Percentiles rank a stretch among this genome's conserved stretches.
Evolutionary conservation across 1,140 invertebrate species (phyloP).

Genomic region (Nasonia vitripennis): DNA sequence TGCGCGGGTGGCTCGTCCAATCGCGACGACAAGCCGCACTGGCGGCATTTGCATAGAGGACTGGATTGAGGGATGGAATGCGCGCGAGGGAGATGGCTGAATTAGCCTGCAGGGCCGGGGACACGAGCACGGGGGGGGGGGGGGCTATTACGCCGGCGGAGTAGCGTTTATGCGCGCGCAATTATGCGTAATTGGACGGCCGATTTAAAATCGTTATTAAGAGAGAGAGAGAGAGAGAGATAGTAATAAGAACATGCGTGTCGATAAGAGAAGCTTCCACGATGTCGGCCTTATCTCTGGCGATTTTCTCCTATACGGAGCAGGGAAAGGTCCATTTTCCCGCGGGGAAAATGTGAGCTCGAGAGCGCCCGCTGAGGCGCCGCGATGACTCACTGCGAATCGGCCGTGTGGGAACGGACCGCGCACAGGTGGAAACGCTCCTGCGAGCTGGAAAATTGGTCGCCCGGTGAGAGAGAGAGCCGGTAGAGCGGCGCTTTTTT

Average conservation of each 20-base stretch:
- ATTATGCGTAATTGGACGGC: not conserved
- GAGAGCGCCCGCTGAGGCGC: conserved; percentile 20
- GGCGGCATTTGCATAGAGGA: conserved; percentile 24
- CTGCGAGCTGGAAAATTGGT: conserved; percentile 21
- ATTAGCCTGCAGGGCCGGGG: not conserved
- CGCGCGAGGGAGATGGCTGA: conserved; percentile 17
- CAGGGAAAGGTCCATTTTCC: conserved; percentile 52
- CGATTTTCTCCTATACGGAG: conserved; percentile 24
- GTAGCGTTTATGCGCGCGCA: not conserved
- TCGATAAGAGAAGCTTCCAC: conserved; percentile 24
- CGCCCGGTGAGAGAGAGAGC: not conserved
- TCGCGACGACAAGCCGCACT: conserved; percentile 14
- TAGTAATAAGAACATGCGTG: not conserved
- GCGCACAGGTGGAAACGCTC: conserved; percentile 5
- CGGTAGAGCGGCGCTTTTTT: not conserved
- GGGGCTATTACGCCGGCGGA: not conserved
- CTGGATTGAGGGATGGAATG: conserved; percentile 9
- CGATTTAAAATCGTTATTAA: not conserved
- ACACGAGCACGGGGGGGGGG: too few relatives aligned
- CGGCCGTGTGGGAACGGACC: conserved; percentile 7
- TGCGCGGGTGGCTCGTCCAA: conserved; percentile 30
- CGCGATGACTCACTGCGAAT: conserved; percentile 55
- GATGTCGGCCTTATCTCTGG: conserved; percentile 40
- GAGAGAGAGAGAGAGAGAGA: not conserved
- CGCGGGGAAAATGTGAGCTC: conserved; percentile 54